Evolutionary conservation across 1,140 invertebrate species (phyloP).

Genomic region (Paracyclopina nana): DNA sequence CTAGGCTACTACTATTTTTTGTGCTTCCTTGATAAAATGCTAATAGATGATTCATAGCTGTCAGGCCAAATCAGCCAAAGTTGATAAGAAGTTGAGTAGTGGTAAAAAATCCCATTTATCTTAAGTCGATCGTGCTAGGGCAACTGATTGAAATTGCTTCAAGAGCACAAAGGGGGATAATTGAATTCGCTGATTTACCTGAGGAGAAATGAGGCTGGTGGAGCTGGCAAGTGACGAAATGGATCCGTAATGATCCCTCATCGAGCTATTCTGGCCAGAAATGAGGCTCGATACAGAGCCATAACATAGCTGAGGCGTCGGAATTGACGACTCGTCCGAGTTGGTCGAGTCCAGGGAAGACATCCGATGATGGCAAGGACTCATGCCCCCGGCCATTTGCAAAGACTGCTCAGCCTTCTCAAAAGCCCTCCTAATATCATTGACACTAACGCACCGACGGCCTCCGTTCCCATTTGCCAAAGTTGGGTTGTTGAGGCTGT

Average conservation of each 20-base stretch:
- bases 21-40: no score
- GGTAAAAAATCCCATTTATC: no score
- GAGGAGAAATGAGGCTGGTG: constrained; percentile 40
- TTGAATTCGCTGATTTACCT: constrained; percentile 29
- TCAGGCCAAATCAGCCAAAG: no score
- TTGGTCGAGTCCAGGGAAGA: constrained; percentile 32
- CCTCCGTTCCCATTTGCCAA: constrained; percentile 6
- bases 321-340: constrained; percentile 29
- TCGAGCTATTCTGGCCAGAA: constrained; percentile 24
- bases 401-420: constrained; percentile 30
- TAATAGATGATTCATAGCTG: no score
- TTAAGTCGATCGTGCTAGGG: no score
- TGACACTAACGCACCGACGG: constrained; percentile 20
- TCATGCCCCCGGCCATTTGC: constrained; percentile 17
- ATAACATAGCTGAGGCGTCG: constrained; percentile 23
- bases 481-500: background rate
- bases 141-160: no score
- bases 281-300: constrained; percentile 26
- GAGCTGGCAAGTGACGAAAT: constrained; percentile 40
- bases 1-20: no score
- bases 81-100: no score
- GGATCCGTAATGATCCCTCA: constrained; percentile 36
- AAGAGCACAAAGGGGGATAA: no score
- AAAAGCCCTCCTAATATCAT: constrained; percentile 38
- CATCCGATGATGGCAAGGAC: constrained; percentile 25